Conservation (phyloP, 2,113 vertebrate species). For the Gymnorhina tibicen region DNA sequence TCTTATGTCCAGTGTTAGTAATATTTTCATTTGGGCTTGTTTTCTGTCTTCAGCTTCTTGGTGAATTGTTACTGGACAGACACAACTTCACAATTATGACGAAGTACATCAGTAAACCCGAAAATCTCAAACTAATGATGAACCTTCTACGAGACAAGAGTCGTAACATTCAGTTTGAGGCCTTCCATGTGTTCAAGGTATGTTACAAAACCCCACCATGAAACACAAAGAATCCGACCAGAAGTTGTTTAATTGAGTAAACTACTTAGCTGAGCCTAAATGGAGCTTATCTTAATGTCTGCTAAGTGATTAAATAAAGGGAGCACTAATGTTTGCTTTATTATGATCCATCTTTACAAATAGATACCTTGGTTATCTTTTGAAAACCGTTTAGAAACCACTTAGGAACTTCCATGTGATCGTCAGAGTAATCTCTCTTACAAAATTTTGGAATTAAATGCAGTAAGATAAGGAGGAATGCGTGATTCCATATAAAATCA, state of each 20-base stretch:
- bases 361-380: background rate
- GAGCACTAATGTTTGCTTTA: background rate
- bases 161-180: conserved; percentile 87
- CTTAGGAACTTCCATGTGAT: background rate
- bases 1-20: background rate
- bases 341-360: background rate
- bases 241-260: background rate
- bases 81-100: conserved; percentile 90
- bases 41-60: conserved; percentile 74
- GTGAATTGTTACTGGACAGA: conserved; percentile 82
- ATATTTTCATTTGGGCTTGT: background rate
- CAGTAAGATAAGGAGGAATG: background rate
- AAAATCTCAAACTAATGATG: conserved; percentile 89
- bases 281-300: background rate
- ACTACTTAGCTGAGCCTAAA: background rate
- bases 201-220: background rate
- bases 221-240: background rate
- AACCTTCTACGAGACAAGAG: conserved; percentile 87
- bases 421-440: background rate
- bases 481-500: background rate
- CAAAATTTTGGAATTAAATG: background rate
- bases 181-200: conserved; percentile 88
- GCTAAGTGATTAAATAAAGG: background rate
- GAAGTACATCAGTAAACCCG: conserved; percentile 87
- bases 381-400: background rate